Conservation (phyloP, 2,888 invertebrate genomes). For the Diachrysia chrysitis region DNA sequence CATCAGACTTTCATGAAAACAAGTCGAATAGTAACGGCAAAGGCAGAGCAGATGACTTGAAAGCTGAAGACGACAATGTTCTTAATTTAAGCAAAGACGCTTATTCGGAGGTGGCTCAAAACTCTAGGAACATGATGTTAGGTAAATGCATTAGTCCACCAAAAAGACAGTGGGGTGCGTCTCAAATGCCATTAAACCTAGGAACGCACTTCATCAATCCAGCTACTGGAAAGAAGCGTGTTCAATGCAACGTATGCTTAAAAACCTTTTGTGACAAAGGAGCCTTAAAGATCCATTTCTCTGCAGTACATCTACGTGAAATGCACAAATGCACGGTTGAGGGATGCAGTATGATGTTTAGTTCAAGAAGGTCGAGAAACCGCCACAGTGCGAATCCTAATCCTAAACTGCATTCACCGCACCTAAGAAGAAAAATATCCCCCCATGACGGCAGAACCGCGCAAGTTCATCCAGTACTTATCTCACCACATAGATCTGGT, state of each 20-base stretch:
- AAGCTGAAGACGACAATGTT: slow-evolving; percentile 81
- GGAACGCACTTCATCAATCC: slow-evolving; percentile 98
- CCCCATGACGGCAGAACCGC: slow-evolving; percentile 97
- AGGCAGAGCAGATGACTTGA: slow-evolving; percentile 74
- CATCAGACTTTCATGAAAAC: slow-evolving; percentile 78
- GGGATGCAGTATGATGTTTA: slow-evolving; percentile 99
- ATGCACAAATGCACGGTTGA: slow-evolving; percentile 99
- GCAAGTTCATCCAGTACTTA: slow-evolving; percentile 94
- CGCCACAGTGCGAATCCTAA: slow-evolving; percentile 99
- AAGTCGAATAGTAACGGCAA: slow-evolving; percentile 76
- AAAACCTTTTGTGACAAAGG: slow-evolving; percentile 99
- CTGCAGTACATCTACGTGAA: slow-evolving; percentile 99
- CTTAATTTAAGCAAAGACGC: slow-evolving; percentile 86
- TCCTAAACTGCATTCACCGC: slow-evolving; percentile 98
- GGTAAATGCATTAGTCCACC: slow-evolving; percentile 93
- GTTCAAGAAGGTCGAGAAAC: slow-evolving; percentile 97
- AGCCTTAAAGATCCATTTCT: slow-evolving; percentile 99
- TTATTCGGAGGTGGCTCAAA: slow-evolving; percentile 75
- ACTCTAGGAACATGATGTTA: slow-evolving; percentile 86
- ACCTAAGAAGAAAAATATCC: slow-evolving; percentile 97
- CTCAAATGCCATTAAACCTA: slow-evolving; percentile 93
- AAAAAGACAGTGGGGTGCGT: slow-evolving; percentile 94
- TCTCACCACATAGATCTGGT: slow-evolving; percentile 92
- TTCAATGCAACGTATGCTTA: slow-evolving; percentile 99
- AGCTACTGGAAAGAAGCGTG: slow-evolving; percentile 98